Base-by-base conservation (phyloP, 2,113 vertebrate genomes). In the Oryzias javanicus region DNA sequence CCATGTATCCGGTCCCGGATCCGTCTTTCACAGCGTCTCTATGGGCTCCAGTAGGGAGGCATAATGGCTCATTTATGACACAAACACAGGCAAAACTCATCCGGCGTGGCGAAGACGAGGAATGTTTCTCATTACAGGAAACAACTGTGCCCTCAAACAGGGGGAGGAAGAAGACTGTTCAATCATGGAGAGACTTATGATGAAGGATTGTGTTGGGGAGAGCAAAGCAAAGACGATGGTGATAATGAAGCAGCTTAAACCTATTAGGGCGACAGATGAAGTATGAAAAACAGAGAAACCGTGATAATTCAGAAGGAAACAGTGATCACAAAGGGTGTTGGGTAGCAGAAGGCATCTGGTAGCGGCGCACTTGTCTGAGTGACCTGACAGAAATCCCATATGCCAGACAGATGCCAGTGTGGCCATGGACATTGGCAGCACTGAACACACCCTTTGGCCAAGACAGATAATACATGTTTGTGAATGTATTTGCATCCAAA, bases 371-470 rank as follows among this genome's bases (percentile, higher is more conserved):
- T 72, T 20, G 73, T 81, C 80, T 80, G 74, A 67, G 80, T 74
- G 87, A 86, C 85, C 84, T 78, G 42, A 76, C 81, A 73, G 75
- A 81, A 83, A 71, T 70, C 57, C 84, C 81, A 84, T 89, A 87
- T 89, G 87, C 64, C 71, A 55, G 78, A 72, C 83, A 87, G 85
- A 87, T 83, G 85, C 76, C 78, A 68, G 42, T 72, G 74, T 59
- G 83, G 67, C 72, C 40, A 51, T 6, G 42, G 60, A 72, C 60
- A 41, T 69, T 69, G 76, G 70, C 70, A 64, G 60, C 42, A 60
- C 42, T 64, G 42, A 64, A 56, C 51, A 56, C 42, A 54, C 57
- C 46, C 55, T 20, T 57, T 6, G 16, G 45, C 42, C 54, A 40
- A 57, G 15, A 41, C 68, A 29, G 78, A 47, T 16, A 64, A 41